Percentiles rank a stretch among this genome's conserved stretches.
phyloP scores from a whole-genome alignment of 2,888 invertebrate genomes.

The Calameuta pallipes region DNA sequence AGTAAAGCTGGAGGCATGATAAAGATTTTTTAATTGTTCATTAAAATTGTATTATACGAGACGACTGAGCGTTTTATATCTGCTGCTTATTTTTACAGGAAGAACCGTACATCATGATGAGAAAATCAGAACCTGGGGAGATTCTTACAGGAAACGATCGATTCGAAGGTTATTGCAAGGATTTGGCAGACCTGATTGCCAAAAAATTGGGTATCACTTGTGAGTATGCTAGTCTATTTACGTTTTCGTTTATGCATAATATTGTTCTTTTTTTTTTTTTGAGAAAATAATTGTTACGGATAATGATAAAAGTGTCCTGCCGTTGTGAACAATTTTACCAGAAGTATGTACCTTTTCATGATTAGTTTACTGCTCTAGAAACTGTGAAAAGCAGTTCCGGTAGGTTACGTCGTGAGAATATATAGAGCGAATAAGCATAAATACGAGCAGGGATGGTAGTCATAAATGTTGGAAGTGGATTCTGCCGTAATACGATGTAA shows the following conservation, averaged over 20 bases:
- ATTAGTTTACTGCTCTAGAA: neutral
- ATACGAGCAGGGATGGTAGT: neutral
- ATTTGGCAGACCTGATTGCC: conserved; percentile 85
- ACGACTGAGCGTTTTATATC: neutral
- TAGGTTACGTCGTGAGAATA: neutral
- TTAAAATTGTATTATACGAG: neutral
- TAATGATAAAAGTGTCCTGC: neutral
- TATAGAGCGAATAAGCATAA: neutral
- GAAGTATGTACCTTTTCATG: neutral
- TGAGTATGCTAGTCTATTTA: conserved; percentile 67
- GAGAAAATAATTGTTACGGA: neutral
- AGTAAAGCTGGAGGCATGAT: conserved; percentile 48
- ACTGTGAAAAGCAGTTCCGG: neutral
- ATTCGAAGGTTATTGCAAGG: conserved; percentile 93
- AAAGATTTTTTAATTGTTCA: neutral
- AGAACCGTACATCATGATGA: conserved; percentile 88
- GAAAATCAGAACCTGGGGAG: conserved; percentile 75
- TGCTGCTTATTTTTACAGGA: conserved; percentile 68
- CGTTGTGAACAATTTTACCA: neutral
- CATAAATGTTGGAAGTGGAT: neutral
- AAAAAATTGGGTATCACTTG: conserved; percentile 86
- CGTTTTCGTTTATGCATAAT: neutral
- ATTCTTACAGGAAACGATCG: conserved; percentile 79
- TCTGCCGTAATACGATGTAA: neutral
- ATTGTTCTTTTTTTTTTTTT: neutral